A percentile compares a stretch with the other conserved stretches of the same genome.
phyloP scores from a whole-genome alignment of 2,797 vertebrate genomes.

The Mormyrops boulengeri region DNA sequence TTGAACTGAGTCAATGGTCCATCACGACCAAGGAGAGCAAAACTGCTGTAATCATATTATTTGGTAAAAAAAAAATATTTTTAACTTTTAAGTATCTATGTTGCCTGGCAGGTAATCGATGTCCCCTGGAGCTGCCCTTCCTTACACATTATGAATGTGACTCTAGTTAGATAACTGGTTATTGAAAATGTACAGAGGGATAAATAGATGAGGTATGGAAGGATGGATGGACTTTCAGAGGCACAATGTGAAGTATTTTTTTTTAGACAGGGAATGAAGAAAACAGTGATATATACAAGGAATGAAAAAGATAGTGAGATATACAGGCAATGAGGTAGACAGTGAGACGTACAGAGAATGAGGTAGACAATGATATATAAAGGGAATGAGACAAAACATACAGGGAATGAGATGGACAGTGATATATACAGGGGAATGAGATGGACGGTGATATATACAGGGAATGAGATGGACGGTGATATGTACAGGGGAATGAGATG shows the following conservation, averaged over 20 bases:
- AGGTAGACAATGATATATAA: not conserved
- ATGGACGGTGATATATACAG: too few species aligned
- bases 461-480: too few species aligned
- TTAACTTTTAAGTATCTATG: not conserved
- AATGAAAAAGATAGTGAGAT: not conserved
- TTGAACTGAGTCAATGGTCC: not conserved
- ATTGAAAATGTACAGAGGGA: not conserved
- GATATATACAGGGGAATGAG: not conserved
- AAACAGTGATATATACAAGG: not conserved
- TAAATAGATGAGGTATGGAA: not conserved
- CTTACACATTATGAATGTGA: not conserved
- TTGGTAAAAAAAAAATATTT: not conserved
- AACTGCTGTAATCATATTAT: not conserved
- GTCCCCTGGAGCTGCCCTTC: not conserved
- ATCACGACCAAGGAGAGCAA: not conserved
- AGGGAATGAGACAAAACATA: too few species aligned
- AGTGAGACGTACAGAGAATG: not conserved
- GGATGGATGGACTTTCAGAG: not conserved
- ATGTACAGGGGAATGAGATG: not conserved
- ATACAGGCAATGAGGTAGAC: not conserved
- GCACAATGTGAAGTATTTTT: not conserved
- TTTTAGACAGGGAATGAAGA: not conserved
- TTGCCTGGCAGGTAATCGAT: not conserved
- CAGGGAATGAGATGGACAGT: not conserved
- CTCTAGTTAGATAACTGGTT: not conserved